Conservation (phyloP, 2,113 vertebrate species). For the Protobothrops flavoviridis region DNA sequence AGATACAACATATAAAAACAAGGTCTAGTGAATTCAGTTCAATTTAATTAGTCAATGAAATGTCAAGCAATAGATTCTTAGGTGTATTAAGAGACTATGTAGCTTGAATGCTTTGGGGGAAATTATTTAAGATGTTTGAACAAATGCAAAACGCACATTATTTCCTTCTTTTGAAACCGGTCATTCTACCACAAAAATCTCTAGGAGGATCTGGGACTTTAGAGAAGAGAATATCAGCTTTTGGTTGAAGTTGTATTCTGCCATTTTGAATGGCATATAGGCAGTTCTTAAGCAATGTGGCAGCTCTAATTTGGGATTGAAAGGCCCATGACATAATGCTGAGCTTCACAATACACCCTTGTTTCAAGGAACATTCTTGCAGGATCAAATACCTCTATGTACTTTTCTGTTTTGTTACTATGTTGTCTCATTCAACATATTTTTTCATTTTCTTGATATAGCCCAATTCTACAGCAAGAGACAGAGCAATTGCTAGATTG, state of each 20-base stretch:
- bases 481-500: constrained; percentile 85
- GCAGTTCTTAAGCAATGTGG: background rate
- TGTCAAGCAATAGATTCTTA: background rate
- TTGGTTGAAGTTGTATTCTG: background rate
- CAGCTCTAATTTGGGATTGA: background rate
- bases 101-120: background rate
- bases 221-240: background rate
- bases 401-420: background rate
- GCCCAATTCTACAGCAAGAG: constrained; percentile 75
- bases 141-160: background rate
- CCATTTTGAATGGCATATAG: background rate
- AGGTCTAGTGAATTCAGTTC: background rate
- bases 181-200: background rate
- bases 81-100: background rate
- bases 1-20: background rate
- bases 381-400: background rate
- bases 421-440: background rate
- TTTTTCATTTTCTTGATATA: constrained; percentile 45
- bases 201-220: background rate
- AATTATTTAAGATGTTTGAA: background rate
- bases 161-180: background rate
- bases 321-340: background rate
- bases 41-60: background rate
- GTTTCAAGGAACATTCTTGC: background rate
- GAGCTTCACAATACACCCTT: background rate